These are phyloP conservation scores for Cosmia trapezina DNA, from an alignment of 2,888 invertebrate species.

Conservation along the genomic window DNA sequence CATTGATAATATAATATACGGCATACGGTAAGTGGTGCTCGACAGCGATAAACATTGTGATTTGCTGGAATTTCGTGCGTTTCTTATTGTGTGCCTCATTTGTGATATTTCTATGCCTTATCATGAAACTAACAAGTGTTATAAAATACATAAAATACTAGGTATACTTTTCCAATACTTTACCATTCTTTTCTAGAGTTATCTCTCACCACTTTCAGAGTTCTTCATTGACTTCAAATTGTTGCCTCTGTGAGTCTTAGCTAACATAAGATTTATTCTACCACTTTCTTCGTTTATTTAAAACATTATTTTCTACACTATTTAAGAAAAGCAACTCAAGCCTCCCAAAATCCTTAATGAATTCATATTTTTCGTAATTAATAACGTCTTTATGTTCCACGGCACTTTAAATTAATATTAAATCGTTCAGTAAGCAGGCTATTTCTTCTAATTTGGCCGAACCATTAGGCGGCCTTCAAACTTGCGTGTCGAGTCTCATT, in stretches of 20 bases:
- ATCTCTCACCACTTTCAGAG: background rate
- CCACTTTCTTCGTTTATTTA: background rate
- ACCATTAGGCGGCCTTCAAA: slow-evolving; percentile 54
- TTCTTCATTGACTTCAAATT: background rate
- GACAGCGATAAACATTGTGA: background rate
- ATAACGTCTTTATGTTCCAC: slow-evolving; percentile 24
- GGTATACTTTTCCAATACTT: background rate
- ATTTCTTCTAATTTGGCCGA: slow-evolving; percentile 48
- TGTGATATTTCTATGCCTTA: background rate
- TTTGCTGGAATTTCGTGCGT: background rate
- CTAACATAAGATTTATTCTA: background rate
- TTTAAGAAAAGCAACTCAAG: background rate
- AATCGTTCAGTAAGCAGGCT: slow-evolving; percentile 45
- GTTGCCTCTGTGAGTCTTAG: background rate
- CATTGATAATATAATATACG: slow-evolving; percentile 1
- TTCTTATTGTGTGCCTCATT: slow-evolving; percentile 6
- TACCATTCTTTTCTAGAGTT: background rate
- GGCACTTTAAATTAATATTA: slow-evolving; percentile 48
- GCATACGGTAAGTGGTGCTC: background rate
- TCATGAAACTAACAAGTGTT: background rate
- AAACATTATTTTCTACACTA: background rate
- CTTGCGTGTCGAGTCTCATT: slow-evolving; percentile 52
- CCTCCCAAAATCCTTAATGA: slow-evolving; percentile 21
- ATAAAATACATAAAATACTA: background rate
- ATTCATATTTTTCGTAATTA: slow-evolving; percentile 46